Evolutionary conservation across 2,888 invertebrate species (phyloP), one percentile per base, ranked within the genome.

Genomic region (Monochamus alternatus): DNA sequence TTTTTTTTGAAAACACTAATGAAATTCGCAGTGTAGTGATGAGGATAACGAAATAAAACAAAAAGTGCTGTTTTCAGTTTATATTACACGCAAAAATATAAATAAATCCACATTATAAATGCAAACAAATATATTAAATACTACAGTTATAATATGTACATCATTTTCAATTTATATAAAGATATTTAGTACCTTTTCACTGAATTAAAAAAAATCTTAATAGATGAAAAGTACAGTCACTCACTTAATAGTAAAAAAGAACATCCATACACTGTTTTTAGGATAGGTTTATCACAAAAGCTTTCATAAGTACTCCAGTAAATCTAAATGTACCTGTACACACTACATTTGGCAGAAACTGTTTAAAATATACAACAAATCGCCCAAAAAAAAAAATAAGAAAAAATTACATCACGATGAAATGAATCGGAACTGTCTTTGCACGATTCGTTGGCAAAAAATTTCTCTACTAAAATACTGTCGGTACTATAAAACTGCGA

Each of bases 71-170:
- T 58, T 63, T 64, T 75, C 62, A 75, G 71, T 75, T 80, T 81
- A 75, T 78, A 79, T 82, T 81, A 83, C 82, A 82, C 82, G 78
- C 81, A 82, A 78, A 83, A 80, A 80, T 82, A 83, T 80, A 82
- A 81, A 83, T 78, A 81, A 79, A 67, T 82, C 75, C 78, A 81
- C 22, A 80, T 76, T 66, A 75, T 83, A 83, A 83, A 82, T 83
- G 82, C 82, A 81, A 83, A 82, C 79, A 80, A 78, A 81, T 78
- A 79, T 81, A 80, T 78, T 78, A 81, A 79, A 80, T 78, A 81
- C 78, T 82, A 82, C 79, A 76, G 76, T 80, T 80, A 82, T 73
- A 78, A 77, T 83, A 83, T 83, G 71, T 83, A 83, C 82, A 83
- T 75, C 74, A 75, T 76, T 70, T 75, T 74, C 75, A 74, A 73